Evolutionary conservation across 2,113 vertebrate genomes (phyloP).

Genomic region (Mystacornis crossleyi): DNA sequence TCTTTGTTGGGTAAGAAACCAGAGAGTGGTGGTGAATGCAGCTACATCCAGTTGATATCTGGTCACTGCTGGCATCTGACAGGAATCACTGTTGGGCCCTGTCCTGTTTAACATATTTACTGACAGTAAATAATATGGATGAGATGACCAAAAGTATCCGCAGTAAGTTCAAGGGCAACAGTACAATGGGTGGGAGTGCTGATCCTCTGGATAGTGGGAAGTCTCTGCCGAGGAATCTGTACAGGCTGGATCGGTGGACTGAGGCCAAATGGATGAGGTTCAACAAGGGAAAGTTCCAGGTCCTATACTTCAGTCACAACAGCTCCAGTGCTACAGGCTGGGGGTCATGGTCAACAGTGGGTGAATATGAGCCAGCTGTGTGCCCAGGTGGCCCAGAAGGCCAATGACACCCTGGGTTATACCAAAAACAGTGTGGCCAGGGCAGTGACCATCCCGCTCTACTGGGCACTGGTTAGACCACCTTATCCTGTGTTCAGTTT

Average conservation of each 20-base stretch:
- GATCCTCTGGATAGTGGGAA: neutral
- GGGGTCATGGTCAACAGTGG: neutral
- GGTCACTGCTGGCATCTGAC: neutral
- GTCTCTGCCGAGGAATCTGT: neutral
- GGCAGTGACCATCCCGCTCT: no score
- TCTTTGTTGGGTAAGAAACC: neutral
- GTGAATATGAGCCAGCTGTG: neutral
- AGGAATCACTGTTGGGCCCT: neutral
- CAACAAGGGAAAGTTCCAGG: neutral
- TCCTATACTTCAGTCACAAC: neutral
- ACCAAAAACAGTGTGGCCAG: neutral
- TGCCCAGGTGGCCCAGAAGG: neutral
- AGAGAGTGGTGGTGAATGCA: neutral
- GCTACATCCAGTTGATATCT: no score
- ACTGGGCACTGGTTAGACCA: neutral
- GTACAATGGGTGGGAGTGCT: neutral
- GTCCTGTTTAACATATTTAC: neutral
- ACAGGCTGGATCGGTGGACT: accelerated
- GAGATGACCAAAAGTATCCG: neutral
- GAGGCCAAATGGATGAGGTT: neutral
- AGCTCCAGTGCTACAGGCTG: neutral
- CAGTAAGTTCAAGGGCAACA: neutral
- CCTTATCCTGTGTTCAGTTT: neutral
- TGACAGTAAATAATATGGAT: neutral
- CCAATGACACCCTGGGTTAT: neutral